Evolutionary conservation across 2,888 invertebrate genomes (phyloP).

Genomic region (Dicranocentrus wangi): DNA sequence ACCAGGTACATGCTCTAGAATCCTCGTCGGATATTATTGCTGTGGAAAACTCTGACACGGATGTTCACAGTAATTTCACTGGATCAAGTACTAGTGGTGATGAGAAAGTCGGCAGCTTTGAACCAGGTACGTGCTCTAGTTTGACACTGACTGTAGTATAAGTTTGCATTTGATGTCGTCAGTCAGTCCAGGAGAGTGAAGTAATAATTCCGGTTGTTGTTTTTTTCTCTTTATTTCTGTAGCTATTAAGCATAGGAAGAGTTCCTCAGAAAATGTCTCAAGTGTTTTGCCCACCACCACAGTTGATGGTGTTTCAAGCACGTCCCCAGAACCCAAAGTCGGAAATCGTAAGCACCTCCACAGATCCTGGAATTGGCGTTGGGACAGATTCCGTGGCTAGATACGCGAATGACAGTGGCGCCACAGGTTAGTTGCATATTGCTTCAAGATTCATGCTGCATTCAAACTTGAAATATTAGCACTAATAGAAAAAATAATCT

Average conservation of each 20-base stretch:
- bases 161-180: constrained; percentile 6
- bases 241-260: constrained; percentile 58
- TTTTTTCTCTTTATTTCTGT: constrained; percentile 16
- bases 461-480: constrained; percentile 1
- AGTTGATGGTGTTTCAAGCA: constrained; percentile 71
- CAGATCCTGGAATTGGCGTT: constrained; percentile 71
- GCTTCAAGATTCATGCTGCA: neutral
- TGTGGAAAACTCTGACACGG: constrained; percentile 68
- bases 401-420: constrained; percentile 57
- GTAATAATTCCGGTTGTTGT: neutral
- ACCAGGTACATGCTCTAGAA: constrained; percentile 59
- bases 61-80: constrained; percentile 66
- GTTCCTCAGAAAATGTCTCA: constrained; percentile 54
- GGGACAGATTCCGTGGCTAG: constrained; percentile 55
- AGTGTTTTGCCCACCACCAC: constrained; percentile 57
- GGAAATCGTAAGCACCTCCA: constrained; percentile 72
- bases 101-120: constrained; percentile 70
- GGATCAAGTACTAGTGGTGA: constrained; percentile 68
- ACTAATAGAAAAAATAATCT: neutral
- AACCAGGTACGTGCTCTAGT: constrained; percentile 61
- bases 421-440: constrained; percentile 39
- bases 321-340: constrained; percentile 73
- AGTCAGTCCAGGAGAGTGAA: too few species aligned
- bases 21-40: constrained; percentile 72
- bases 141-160: too few species aligned